A percentile compares a stretch with the other conserved stretches of the same genome.
Evolutionary conservation across 2,113 vertebrate species (phyloP).

Genomic region (Puffinus mauretanicus): DNA sequence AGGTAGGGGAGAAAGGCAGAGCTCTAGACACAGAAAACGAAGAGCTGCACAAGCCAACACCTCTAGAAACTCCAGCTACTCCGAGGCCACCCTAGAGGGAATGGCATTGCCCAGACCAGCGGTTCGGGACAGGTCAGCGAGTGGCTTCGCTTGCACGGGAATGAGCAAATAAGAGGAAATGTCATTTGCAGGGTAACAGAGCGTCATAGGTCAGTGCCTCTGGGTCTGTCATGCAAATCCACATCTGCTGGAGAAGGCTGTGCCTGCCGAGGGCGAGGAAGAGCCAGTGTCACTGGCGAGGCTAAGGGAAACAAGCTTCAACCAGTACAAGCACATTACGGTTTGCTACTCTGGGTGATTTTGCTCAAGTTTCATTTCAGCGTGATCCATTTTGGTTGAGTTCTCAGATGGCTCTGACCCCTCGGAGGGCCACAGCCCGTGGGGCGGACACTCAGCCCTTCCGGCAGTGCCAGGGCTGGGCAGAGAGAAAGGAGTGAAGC

Average conservation of each 20-base stretch:
- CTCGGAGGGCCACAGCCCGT: not conserved
- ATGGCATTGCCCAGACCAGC: not conserved
- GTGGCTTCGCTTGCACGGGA: not conserved
- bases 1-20: not conserved
- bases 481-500: not conserved
- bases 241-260: not conserved
- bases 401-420: not conserved
- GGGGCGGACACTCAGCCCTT: not conserved
- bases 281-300: not conserved
- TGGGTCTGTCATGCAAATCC: slow-evolving; percentile 25
- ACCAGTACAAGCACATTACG: not conserved
- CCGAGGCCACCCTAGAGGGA: not conserved
- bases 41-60: not conserved
- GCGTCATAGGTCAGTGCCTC: not conserved
- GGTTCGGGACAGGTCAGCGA: not conserved
- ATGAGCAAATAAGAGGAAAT: not conserved
- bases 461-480: not conserved
- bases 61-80: not conserved
- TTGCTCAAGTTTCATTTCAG: not conserved
- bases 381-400: not conserved
- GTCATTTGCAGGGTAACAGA: not conserved
- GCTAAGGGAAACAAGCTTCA: not conserved
- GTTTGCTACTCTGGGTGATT: not conserved
- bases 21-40: not conserved
- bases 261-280: not conserved